phyloP scores from a whole-genome alignment of 2,797 vertebrate species.

The Gymnopithys bicolor region DNA sequence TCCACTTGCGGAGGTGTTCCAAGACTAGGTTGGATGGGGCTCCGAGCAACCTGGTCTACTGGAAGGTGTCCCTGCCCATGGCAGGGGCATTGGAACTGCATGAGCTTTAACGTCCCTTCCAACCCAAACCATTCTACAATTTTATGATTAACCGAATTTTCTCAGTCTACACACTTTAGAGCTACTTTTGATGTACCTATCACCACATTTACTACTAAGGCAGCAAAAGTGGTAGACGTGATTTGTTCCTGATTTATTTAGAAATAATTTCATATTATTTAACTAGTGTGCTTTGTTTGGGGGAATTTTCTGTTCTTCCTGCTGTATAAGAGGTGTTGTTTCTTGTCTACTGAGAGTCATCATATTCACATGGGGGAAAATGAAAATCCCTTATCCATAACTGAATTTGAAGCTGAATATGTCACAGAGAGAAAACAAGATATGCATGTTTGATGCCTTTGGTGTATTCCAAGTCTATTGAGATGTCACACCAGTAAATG shows the following conservation, averaged over 20 bases:
- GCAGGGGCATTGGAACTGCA: neutral
- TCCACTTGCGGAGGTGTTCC: neutral
- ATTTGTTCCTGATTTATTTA: neutral
- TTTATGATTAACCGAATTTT: neutral
- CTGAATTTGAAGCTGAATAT: neutral
- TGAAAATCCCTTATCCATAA: neutral
- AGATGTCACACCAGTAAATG: neutral
- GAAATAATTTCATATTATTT: neutral
- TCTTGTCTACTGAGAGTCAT: neutral
- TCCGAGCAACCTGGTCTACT: neutral
- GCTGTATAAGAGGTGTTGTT: neutral
- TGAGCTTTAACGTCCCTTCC: neutral
- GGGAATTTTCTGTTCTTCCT: neutral
- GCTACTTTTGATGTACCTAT: neutral
- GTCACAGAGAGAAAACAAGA: neutral
- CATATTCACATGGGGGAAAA: neutral
- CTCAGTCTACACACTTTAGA: neutral
- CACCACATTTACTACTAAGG: neutral
- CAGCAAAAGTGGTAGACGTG: neutral
- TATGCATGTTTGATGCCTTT: neutral
- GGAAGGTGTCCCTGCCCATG: neutral
- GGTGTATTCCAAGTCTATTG: neutral
- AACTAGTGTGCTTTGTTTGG: neutral
- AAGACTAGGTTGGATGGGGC: neutral
- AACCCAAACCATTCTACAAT: neutral